Evolutionary conservation across 2,888 invertebrate species (phyloP).

Genomic region (Sinelater perroti): DNA sequence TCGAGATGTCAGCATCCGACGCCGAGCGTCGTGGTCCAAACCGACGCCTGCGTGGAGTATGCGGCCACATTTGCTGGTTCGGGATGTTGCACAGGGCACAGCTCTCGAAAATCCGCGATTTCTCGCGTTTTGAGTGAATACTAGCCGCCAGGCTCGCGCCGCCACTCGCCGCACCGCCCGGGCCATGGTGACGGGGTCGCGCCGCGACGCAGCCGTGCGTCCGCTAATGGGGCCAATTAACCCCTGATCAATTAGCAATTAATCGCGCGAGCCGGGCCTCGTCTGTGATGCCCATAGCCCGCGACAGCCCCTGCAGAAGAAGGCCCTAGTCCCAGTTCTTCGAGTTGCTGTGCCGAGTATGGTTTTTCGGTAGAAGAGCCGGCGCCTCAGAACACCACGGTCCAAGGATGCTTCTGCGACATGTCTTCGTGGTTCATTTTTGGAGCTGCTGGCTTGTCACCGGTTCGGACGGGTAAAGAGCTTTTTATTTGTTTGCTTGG

Average conservation of each 20-base stretch:
- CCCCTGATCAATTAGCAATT: conserved; percentile 17
- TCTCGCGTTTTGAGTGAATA: conserved; percentile 18
- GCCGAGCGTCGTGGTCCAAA: conserved; percentile 38
- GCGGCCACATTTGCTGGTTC: conserved; percentile 49
- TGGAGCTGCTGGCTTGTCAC: conserved; percentile 31
- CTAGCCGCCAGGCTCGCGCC: too few species aligned
- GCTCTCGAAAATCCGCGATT: conserved; percentile 34
- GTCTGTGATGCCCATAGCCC: neutral
- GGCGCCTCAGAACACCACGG: conserved; percentile 16
- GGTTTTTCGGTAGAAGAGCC: conserved; percentile 25
- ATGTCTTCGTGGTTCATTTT: conserved; percentile 30
- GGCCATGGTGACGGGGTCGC: too few species aligned
- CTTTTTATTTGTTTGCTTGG: neutral
- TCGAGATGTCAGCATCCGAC: conserved; percentile 49
- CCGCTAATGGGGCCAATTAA: too few species aligned
- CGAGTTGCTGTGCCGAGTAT: conserved; percentile 26
- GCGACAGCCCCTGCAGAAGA: neutral
- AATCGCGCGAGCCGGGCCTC: too few species aligned
- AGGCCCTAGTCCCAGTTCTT: conserved; percentile 18
- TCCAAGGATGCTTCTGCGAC: conserved; percentile 30
- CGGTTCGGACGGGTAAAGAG: conserved; percentile 33
- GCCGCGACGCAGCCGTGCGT: too few species aligned
- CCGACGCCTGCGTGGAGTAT: conserved; percentile 47
- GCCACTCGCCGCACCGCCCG: too few species aligned
- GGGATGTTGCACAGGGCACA: conserved; percentile 41